Percentiles rank a stretch among this genome's conserved stretches.
Evolutionary conservation across 2,797 vertebrate genomes (phyloP).

Genomic region (Alca torda): DNA sequence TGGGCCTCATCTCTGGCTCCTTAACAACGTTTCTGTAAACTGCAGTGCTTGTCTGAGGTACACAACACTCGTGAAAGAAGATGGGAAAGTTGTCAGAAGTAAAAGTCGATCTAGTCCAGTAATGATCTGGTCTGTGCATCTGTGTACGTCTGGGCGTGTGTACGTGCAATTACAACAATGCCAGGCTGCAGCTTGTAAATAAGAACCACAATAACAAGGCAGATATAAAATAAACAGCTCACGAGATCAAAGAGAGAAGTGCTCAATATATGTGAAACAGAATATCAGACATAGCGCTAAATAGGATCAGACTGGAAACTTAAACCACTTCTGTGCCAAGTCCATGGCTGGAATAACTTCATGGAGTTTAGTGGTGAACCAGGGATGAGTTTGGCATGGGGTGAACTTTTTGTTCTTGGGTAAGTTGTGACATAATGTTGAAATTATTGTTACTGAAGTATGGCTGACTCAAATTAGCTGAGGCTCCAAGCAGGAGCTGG

Average conservation of each 20-base stretch:
- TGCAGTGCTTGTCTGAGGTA: background rate
- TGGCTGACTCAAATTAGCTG: conserved; percentile 35
- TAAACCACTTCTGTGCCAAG: conserved; percentile 1
- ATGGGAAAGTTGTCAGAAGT: background rate
- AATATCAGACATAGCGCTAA: background rate
- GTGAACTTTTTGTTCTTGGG: conserved; percentile 25
- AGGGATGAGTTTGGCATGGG: conserved; percentile 1
- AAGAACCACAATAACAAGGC: conserved; percentile 32
- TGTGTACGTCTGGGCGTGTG: background rate
- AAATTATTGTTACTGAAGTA: conserved; percentile 42
- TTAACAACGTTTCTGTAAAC: background rate
- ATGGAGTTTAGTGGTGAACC: background rate
- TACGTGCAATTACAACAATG: background rate
- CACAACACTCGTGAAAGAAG: background rate
- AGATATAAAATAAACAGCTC: conserved; percentile 52
- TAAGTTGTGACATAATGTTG: conserved; percentile 33
- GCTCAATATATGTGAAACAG: background rate
- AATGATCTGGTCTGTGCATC: background rate
- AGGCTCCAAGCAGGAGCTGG: conserved; percentile 33
- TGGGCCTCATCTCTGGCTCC: background rate
- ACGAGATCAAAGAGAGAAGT: conserved; percentile 7
- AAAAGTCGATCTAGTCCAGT: background rate
- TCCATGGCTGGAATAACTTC: background rate
- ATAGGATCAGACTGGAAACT: conserved; percentile 7
- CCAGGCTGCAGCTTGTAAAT: conserved; percentile 31